phyloP scores from a whole-genome alignment of 1,140 invertebrate genomes.

The Pseudachorutes palmiensis region DNA sequence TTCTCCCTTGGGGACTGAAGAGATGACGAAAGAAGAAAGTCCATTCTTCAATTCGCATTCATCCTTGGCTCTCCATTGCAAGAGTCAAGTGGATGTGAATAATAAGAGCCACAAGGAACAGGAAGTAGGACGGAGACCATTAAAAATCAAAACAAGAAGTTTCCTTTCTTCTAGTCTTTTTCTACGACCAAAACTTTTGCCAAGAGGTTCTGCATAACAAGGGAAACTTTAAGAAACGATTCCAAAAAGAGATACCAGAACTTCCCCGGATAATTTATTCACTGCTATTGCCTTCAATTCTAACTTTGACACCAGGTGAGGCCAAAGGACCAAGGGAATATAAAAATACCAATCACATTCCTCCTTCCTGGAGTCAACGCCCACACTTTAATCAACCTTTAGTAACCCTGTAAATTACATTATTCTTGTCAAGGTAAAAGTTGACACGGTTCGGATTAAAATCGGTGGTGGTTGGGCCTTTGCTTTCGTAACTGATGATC shows the following conservation, averaged over 20 bases:
- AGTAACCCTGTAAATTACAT: background rate
- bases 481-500: background rate
- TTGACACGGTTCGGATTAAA: background rate
- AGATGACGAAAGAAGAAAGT: background rate
- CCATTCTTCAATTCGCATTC: background rate
- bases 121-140: background rate
- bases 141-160: background rate
- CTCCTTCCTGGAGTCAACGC: background rate
- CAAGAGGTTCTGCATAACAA: too few relatives aligned
- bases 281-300: background rate
- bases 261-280: background rate
- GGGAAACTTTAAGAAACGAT: too few relatives aligned
- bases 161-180: too few relatives aligned
- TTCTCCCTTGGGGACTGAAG: background rate
- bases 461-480: background rate
- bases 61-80: too few relatives aligned
- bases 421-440: background rate
- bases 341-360: background rate
- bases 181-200: too few relatives aligned
- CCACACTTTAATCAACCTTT: background rate
- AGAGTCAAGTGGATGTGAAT: background rate
- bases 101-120: background rate
- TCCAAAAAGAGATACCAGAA: too few relatives aligned
- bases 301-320: too few relatives aligned
- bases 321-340: too few relatives aligned